Conservation (phyloP, 2,888 invertebrate species). For the Prosopocoilus inquinatus region DNA sequence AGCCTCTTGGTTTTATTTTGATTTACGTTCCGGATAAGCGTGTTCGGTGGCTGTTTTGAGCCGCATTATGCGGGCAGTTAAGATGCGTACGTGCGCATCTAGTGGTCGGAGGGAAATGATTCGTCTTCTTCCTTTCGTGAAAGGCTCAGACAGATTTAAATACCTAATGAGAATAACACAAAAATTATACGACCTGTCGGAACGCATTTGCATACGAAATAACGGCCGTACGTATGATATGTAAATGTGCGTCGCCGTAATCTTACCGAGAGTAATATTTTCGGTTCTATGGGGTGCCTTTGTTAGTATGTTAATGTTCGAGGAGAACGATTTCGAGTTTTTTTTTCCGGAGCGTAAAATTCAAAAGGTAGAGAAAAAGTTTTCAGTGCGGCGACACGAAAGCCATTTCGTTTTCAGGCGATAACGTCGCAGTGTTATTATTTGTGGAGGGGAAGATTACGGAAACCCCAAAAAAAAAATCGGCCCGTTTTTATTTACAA, state of each 20-base stretch:
- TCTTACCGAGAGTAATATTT: too few species aligned
- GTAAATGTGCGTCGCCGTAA: background rate
- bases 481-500: too few species aligned
- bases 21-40: slow-evolving; percentile 25
- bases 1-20: slow-evolving; percentile 26
- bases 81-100: slow-evolving; percentile 22
- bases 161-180: slow-evolving; percentile 2
- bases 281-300: too few species aligned
- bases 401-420: too few species aligned
- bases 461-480: too few species aligned
- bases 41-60: slow-evolving; percentile 25
- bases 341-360: too few species aligned
- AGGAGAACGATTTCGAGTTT: too few species aligned
- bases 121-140: slow-evolving; percentile 1
- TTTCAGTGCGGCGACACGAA: too few species aligned
- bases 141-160: slow-evolving; percentile 5
- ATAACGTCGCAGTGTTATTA: too few species aligned
- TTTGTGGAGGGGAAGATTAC: too few species aligned
- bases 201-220: slow-evolving; percentile 1
- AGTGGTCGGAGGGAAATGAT: background rate
- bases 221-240: background rate
- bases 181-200: slow-evolving; percentile 1
- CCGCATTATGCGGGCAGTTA: slow-evolving; percentile 30
- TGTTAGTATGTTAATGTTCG: too few species aligned
- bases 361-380: too few species aligned